Evolutionary conservation across 2,888 invertebrate species (phyloP).

Genomic region (Seira sanloemensis): DNA sequence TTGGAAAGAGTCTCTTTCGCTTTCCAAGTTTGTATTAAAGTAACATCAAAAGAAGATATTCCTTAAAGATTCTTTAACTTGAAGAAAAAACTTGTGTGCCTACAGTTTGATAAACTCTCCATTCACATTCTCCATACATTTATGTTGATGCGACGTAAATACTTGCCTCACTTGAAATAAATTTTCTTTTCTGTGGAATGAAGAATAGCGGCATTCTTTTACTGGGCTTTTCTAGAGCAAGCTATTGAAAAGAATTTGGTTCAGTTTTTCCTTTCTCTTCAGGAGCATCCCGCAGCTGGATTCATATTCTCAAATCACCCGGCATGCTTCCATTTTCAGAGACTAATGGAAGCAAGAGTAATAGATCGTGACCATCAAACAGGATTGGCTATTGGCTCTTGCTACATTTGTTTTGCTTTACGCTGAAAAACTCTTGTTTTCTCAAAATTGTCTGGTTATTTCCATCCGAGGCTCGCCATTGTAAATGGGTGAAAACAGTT

Average conservation of each 20-base stretch:
- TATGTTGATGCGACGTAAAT: slow-evolving; percentile 14
- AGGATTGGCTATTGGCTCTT: slow-evolving; percentile 11
- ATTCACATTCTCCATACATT: no score
- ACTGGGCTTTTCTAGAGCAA: background rate
- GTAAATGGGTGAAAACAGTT: slow-evolving; percentile 19
- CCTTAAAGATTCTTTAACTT: slow-evolving; percentile 1
- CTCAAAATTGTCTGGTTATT: background rate
- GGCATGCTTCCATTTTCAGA: background rate
- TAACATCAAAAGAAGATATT: slow-evolving; percentile 10
- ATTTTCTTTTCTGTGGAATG: background rate
- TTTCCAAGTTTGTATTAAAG: background rate
- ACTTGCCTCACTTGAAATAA: background rate
- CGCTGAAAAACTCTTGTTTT: background rate
- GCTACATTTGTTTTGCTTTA: background rate
- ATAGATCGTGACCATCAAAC: slow-evolving; percentile 14
- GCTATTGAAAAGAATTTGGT: slow-evolving; percentile 9
- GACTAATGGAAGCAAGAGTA: slow-evolving; percentile 8
- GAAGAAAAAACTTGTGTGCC: slow-evolving; percentile 5
- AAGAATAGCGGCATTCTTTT: slow-evolving; percentile 7
- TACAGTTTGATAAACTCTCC: slow-evolving; percentile 7
- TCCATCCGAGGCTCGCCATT: background rate
- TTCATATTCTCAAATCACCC: background rate
- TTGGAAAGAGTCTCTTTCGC: background rate
- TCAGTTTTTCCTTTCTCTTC: background rate
- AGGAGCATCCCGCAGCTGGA: slow-evolving; percentile 13